A percentile compares a stretch with the other conserved stretches of the same genome.
Conservation (phyloP, 2,888 invertebrate species). For the Torymus aiolomorphi region DNA sequence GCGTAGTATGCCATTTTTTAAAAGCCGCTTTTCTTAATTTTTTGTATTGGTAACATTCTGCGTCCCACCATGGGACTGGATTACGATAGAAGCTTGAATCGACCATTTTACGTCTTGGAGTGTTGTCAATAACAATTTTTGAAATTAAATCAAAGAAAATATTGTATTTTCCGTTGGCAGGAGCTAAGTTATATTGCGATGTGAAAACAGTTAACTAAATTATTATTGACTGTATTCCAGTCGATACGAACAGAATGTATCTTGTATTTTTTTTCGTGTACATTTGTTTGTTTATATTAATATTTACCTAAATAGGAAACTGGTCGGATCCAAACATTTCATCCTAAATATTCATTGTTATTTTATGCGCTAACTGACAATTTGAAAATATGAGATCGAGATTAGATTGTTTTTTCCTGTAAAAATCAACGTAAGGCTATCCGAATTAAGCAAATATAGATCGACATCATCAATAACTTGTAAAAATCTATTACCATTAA, state of each 20-base stretch:
- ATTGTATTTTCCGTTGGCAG: conserved; percentile 12
- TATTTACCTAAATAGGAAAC: background rate
- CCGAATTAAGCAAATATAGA: background rate
- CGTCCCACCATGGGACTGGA: conserved; percentile 51
- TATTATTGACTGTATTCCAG: background rate
- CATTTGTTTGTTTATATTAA: background rate
- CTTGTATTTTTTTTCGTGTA: conserved; percentile 2
- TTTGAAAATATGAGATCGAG: conserved; percentile 5
- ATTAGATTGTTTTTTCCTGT: background rate
- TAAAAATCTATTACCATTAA: conserved; percentile 17
- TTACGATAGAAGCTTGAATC: background rate
- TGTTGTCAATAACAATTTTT: background rate
- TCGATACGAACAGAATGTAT: background rate
- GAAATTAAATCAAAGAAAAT: conserved; percentile 1
- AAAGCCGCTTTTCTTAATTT: conserved; percentile 23
- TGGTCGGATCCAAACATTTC: conserved; percentile 10
- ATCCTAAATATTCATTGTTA: background rate
- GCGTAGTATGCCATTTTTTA: conserved; percentile 32
- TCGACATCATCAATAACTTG: background rate
- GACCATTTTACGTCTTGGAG: background rate
- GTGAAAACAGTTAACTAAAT: background rate
- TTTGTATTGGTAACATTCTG: conserved; percentile 30
- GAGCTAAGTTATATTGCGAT: too few species aligned
- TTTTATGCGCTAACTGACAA: background rate
- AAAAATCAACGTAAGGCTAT: background rate